These are phyloP conservation scores for Psilopsiagon aymara DNA, from an alignment of 2,113 vertebrate genomes.

Conservation along the genomic window DNA sequence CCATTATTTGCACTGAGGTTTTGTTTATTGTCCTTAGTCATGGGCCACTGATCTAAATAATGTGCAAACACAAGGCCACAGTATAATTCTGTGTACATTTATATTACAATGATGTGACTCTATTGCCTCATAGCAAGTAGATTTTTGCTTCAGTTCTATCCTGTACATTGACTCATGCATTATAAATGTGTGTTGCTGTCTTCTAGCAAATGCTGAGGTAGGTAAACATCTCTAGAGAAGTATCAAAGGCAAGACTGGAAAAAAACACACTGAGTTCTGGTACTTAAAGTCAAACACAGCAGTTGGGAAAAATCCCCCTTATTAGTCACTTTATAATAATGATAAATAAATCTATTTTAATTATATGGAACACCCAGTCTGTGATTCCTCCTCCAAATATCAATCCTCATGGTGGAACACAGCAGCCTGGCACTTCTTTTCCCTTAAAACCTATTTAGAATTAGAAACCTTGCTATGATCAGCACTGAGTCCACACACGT, in stretches of 20 bases:
- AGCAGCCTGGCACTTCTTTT: neutral
- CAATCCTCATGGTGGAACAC: neutral
- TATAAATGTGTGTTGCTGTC: accelerated
- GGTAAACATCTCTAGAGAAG: neutral
- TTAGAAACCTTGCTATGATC: accelerated
- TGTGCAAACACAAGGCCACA: neutral
- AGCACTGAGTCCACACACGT: neutral
- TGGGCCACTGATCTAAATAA: neutral
- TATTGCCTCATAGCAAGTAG: neutral
- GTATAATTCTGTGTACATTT: neutral
- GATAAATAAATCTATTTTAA: neutral
- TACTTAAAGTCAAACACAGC: neutral
- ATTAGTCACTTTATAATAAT: neutral
- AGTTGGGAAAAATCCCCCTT: neutral
- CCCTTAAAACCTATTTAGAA: accelerated
- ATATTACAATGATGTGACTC: accelerated
- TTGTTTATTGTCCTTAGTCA: neutral
- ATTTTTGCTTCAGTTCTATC: neutral
- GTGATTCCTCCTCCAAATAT: neutral
- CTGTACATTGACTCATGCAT: neutral
- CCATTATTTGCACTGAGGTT: neutral
- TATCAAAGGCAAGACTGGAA: neutral
- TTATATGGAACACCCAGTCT: neutral
- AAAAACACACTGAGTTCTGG: neutral
- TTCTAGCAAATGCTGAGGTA: neutral